Base-by-base conservation (phyloP, 1,140 invertebrate genomes). In the Pantala flavescens region DNA sequence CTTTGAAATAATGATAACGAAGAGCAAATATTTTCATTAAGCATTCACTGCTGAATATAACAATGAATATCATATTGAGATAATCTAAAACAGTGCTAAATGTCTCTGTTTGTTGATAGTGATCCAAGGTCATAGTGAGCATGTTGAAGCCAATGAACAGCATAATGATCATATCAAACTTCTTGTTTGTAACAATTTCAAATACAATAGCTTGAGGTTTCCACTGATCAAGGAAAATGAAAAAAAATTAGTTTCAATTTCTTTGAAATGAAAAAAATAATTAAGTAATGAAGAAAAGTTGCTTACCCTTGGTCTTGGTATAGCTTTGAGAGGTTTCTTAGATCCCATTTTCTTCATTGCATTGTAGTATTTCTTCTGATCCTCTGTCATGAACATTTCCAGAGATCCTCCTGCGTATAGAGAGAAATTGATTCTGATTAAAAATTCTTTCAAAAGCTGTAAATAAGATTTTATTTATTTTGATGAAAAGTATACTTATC, bases 341-440 rank as follows among this genome's bases (percentile, higher is more conserved):
- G 93, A 96, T 78, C 95, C 94, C 95, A 99, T 98, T 86, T 98
- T 98, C 85, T 99, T 99, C 97, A 99, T 99, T 74, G 97, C 97
- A 84, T 97, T 98, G 86, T 98, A 99, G 85, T 99, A 99, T 86
- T 98, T 99, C 88, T 98, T 99, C 85, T 99, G 97, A 86, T 98
- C 96, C 84, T 99, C 97, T 78, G 97, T 98, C 97, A 99, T 98
- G 87, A 99, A 98, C 95, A 98, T 97, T 84, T 98, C 97, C 71
- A 99, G 87, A 77, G 96, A 98, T 78, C 96, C 97, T 81, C 97
- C 97, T 80, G 94, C 93, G 83, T 87, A 80, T 43, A 78, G 42
- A 74, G 7, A 74, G 42, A 74, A 43, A 74, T n/a, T 24, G 71
- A 24, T 43, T 43, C n/a, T 23, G 42, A 23, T 0, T 75, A 75